phyloP scores from a whole-genome alignment of 2,797 vertebrate species.

The Chelonia mydas region DNA sequence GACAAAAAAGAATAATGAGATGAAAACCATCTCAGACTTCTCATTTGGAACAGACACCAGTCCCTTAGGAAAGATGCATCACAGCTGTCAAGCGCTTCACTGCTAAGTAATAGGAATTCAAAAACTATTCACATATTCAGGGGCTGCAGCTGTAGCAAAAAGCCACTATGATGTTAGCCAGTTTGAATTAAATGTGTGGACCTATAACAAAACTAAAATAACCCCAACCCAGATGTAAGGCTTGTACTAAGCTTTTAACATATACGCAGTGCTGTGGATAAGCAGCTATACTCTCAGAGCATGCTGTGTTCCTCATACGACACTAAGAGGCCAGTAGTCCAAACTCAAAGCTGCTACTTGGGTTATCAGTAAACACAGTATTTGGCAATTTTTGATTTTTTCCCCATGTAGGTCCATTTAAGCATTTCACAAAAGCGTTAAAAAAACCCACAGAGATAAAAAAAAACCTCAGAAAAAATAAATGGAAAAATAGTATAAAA shows the following conservation, averaged over 20 bases:
- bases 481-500: neutral
- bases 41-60: conserved; percentile 4
- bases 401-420: conserved; percentile 16
- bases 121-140: neutral
- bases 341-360: conserved; percentile 36
- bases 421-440: conserved; percentile 25
- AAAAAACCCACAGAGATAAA: conserved; percentile 27
- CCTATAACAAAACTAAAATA: neutral
- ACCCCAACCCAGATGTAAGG: neutral
- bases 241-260: conserved; percentile 12
- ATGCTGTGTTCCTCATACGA: conserved; percentile 28
- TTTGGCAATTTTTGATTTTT: conserved; percentile 50
- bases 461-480: conserved; percentile 21
- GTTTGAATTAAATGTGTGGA: neutral
- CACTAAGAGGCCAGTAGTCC: conserved; percentile 22
- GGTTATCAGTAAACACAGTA: conserved; percentile 34
- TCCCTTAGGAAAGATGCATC: conserved; percentile 1
- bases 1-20: neutral
- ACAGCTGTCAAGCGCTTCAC: conserved; percentile 27
- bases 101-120: neutral
- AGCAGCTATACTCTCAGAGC: neutral
- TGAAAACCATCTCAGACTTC: neutral
- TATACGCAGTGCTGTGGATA: neutral
- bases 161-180: neutral
- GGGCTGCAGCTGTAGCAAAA: conserved; percentile 28